Evolutionary conservation across 2,113 vertebrate species (phyloP), one percentile per base, ranked within the genome.

Genomic region (Urocolius indicus): DNA sequence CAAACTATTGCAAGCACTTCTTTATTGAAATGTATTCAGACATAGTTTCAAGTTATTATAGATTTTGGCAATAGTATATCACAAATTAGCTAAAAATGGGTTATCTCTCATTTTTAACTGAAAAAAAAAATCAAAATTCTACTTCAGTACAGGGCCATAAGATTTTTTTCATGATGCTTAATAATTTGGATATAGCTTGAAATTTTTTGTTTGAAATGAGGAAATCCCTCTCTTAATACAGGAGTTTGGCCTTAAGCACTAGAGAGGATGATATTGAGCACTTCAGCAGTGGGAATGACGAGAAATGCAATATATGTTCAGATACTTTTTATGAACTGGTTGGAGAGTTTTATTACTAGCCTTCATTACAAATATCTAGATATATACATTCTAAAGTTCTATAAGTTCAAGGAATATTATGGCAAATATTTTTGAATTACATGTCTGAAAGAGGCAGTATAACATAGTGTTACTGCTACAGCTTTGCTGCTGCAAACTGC

Each of bases 301-400:
- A 90, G 68, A 86, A 84, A 45, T 54, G 17, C 36, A 54, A 4
- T 92, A 62, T 41, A 14, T 75, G 19, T 84, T 92, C 63, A 82
- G 61, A 61, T 81, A 23, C 9, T 29, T 75, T 23, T n/a, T 26
- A 30, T 58, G 46, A 78, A 67, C 27, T 81, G 36, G 24, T 78
- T 59, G 9, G 84, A 93, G 11, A 67, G 3, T 52, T 95, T 59
- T 59, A 67, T 92, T 96, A 96, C 51, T 89, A 74, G 38, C 24
- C 61, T 85, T 59, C 22, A 7, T 63, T 84, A 36, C 9, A 78
- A 69, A 57, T 36, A 57, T 58, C 16, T 57, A 38, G 85, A 65
- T 19, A 85, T 34, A 46, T 63, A 16, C 15, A 16, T 88, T 89
- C 36, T 72, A 8, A 76, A 61, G 55, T 84, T 93, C 26, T 79